Evolutionary conservation across 2,888 invertebrate genomes (phyloP).

Genomic region (Rhagonycha lutea): DNA sequence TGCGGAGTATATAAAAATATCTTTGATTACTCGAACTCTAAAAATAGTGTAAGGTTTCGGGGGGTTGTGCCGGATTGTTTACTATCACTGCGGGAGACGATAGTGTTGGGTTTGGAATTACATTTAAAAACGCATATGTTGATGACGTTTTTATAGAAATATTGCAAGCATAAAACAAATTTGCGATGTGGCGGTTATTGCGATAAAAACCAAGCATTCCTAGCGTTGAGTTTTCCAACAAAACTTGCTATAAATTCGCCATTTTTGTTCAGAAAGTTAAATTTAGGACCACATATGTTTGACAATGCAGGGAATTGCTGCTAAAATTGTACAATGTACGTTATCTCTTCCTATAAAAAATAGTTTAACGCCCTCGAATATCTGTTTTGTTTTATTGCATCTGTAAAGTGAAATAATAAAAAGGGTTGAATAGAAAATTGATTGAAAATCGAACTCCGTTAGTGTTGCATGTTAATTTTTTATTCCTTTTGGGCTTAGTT

Average conservation of each 20-base stretch:
- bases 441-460: conserved; percentile 6
- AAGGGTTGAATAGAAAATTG: conserved; percentile 8
- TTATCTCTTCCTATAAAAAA: conserved; percentile 11
- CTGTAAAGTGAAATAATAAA: neutral
- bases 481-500: neutral
- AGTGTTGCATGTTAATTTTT: neutral
- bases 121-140: conserved; percentile 17
- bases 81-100: conserved; percentile 22
- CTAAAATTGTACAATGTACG: conserved; percentile 12
- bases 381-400: conserved; percentile 9
- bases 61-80: conserved; percentile 16
- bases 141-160: conserved; percentile 23
- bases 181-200: conserved; percentile 9
- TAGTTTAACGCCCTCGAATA: conserved; percentile 6
- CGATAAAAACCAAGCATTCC: conserved; percentile 12
- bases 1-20: neutral
- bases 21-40: neutral
- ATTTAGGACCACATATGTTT: conserved; percentile 23
- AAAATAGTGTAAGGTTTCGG: conserved; percentile 1
- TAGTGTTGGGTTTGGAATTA: conserved; percentile 20
- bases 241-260: conserved; percentile 15
- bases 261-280: conserved; percentile 17
- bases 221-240: neutral
- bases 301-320: conserved; percentile 22
- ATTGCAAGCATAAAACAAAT: conserved; percentile 24